Evolutionary conservation across 1,140 invertebrate genomes (phyloP).

Genomic region (Heliconius hewitsoni): DNA sequence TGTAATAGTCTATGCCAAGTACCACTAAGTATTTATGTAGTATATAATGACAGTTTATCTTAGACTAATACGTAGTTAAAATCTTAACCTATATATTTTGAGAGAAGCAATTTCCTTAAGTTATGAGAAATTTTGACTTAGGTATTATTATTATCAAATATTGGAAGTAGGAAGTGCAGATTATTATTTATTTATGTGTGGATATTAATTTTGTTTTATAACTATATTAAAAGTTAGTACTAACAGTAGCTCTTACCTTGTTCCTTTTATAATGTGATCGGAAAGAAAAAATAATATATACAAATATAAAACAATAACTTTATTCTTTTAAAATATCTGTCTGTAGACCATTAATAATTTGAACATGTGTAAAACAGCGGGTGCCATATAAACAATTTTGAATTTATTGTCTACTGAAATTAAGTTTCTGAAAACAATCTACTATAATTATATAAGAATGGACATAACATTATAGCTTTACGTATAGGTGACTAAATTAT

Average conservation of each 20-base stretch:
- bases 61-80: neutral
- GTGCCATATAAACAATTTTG: neutral
- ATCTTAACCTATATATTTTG: neutral
- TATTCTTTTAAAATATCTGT: neutral
- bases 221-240: too few species aligned
- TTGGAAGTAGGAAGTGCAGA: neutral
- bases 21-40: neutral
- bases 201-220: too few species aligned
- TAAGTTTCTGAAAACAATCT: neutral
- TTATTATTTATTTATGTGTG: too few species aligned
- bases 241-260: too few species aligned
- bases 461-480: neutral
- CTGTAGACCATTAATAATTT: conserved; percentile 17
- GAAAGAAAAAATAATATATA: too few species aligned
- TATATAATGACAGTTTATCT: neutral
- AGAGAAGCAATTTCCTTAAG: neutral
- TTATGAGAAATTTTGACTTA: neutral
- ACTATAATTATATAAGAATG: neutral
- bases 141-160: neutral
- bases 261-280: too few species aligned
- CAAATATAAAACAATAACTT: neutral
- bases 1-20: neutral
- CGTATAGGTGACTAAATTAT: neutral
- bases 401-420: neutral
- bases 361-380: conserved; percentile 13